Base-by-base conservation (phyloP, 1,140 invertebrate genomes). In the Latrodectus geometricus region DNA sequence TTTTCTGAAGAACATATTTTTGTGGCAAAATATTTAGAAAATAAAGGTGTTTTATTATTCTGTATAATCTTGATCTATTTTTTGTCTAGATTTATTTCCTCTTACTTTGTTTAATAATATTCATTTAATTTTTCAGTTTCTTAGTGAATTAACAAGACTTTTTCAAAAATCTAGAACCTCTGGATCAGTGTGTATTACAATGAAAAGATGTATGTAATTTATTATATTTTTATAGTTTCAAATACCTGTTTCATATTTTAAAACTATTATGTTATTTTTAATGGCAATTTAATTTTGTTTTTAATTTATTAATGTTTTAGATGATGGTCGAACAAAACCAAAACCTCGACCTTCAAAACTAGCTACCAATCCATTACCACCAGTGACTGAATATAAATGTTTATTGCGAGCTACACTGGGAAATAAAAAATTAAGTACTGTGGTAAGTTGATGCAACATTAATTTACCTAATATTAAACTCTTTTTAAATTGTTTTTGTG, bases 371-470 rank as follows among this genome's bases (percentile, higher is more conserved):
- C 88, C 91, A 91, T 54, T 89, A 91, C 93, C 94, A 82, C 93
- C 93, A 89, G 93, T 93, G 50, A 90, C 91, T 52, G 95, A 95
- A 89, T 95, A 94, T 90, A 93, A 95, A 90, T 96, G 95, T 91
- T 90, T 96, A 87, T 92, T 96, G 14, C 90, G 95, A 90, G 95
- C 95, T 49, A 92, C 93, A 65, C 91, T 93, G 75, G 93, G 94
- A 88, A 95, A 94, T 52, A 95, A 94, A 88, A 96, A 96, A 93
- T 94, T 97, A 88, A 93, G 94, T 15, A 96, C 95, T 88, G 92
- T 96, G 87, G 95, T 96, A 90, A 91, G 93, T 89, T 72, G 3
- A 14, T 61, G 35, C 35, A 35, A 35, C 35, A 35, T 35, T 35
- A 35, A 5, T 35, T 35, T 35, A 35, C 35, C 35, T 3, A 5